phyloP scores from a whole-genome alignment of 2,888 invertebrate species.

The Drosophila paramelanica region DNA sequence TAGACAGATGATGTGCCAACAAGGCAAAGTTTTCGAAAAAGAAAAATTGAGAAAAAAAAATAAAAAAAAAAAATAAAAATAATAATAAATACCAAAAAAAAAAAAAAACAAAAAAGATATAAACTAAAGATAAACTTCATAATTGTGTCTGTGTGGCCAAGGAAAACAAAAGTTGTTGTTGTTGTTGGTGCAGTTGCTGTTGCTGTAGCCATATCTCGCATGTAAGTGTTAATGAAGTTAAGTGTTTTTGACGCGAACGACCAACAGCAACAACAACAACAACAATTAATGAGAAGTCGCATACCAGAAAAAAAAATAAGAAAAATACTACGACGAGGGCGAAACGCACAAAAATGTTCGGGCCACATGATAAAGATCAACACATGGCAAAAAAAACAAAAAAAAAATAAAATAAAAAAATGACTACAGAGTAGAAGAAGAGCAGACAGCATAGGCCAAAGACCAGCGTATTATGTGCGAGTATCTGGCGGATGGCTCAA shows the following conservation, averaged over 20 bases:
- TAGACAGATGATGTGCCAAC: slow-evolving; percentile 73
- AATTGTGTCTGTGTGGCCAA: slow-evolving; percentile 72
- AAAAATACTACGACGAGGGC: slow-evolving; percentile 35
- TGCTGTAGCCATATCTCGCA: slow-evolving; percentile 66
- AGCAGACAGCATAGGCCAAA: slow-evolving; percentile 43
- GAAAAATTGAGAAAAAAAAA: slow-evolving; percentile 7
- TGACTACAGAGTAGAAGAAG: slow-evolving; percentile 16
- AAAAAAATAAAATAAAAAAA: not conserved
- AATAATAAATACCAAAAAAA: slow-evolving; percentile 42
- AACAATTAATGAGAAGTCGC: slow-evolving; percentile 74
- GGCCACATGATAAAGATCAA: slow-evolving; percentile 69
- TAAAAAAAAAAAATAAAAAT: slow-evolving; percentile 2
- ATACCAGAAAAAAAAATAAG: slow-evolving; percentile 53
- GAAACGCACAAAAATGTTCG: slow-evolving; percentile 60
- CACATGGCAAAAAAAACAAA: slow-evolving; percentile 57
- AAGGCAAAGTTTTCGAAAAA: slow-evolving; percentile 52
- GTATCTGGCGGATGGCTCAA: slow-evolving; percentile 36
- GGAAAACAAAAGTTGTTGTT: slow-evolving; percentile 53
- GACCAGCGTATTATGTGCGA: slow-evolving; percentile 12
- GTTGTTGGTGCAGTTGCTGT: slow-evolving; percentile 24
- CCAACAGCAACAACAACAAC: slow-evolving; percentile 50
- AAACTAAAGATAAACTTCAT: slow-evolving; percentile 76
- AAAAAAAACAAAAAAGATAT: slow-evolving; percentile 61
- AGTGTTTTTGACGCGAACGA: slow-evolving; percentile 74
- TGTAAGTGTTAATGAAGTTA: slow-evolving; percentile 80